These are phyloP conservation scores for Poeciliopsis turrubarensis DNA, from an alignment of 2,113 vertebrate genomes.

Conservation along the genomic window DNA sequence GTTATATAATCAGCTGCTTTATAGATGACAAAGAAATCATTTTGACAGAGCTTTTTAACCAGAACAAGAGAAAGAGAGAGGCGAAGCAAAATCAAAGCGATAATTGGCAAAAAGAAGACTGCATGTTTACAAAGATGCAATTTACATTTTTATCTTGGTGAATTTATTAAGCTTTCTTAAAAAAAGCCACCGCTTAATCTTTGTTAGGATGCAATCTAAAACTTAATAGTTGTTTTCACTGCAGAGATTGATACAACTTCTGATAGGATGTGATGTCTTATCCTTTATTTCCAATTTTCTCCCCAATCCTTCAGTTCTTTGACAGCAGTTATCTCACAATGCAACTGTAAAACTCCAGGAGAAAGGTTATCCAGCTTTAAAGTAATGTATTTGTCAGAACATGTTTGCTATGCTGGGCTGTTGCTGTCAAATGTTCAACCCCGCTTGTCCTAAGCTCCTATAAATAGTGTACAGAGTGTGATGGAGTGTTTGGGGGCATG, in stretches of 20 bases:
- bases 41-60: slow-evolving; percentile 18
- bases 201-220: background rate
- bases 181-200: background rate
- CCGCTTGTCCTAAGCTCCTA: slow-evolving; percentile 17
- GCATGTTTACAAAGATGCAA: background rate
- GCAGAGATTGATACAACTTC: background rate
- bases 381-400: slow-evolving; percentile 28
- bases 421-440: slow-evolving; percentile 25
- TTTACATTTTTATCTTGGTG: slow-evolving; percentile 2
- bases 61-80: slow-evolving; percentile 1
- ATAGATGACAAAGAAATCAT: slow-evolving; percentile 30
- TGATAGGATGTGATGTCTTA: background rate
- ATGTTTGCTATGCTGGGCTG: slow-evolving; percentile 9
- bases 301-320: background rate
- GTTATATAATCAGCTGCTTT: slow-evolving; percentile 31
- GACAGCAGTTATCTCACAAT: background rate
- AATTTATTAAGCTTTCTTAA: background rate
- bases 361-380: slow-evolving; percentile 1
- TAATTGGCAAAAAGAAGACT: slow-evolving; percentile 16
- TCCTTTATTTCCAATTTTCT: background rate
- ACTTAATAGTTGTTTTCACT: slow-evolving; percentile 1
- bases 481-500: slow-evolving; percentile 44
- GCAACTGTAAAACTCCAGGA: slow-evolving; percentile 10
- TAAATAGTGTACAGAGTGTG: slow-evolving; percentile 22
- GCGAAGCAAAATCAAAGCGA: background rate